Evolutionary conservation across 2,888 invertebrate genomes (phyloP), one percentile per base, ranked within the genome.

Genomic region (Adelphocoris suturalis): DNA sequence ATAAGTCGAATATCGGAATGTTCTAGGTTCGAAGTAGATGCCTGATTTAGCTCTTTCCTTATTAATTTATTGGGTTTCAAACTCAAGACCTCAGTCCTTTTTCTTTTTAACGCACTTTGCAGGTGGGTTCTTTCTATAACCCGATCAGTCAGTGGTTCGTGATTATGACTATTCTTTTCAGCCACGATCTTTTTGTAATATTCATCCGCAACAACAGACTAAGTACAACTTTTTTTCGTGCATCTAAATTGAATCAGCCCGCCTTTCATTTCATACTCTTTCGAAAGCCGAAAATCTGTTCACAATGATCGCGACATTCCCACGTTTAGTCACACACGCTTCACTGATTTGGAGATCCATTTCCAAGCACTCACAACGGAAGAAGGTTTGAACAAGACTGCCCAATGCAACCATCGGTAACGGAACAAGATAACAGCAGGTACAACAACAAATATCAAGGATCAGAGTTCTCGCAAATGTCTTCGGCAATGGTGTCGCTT

Each of bases 61-160:
- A 82, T 82, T 82, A 37, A 19, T 48, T 82, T 82, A 82, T 82
- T 82, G 48, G 82, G 82, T 82, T 82, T 82, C n/a, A 47, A 82
- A 82, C 48, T 14, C n/a, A 46, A 82, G 48, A 46, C 82, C 11
- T 82, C 48, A 7, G 52, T n/a, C 27, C 82, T 19, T 82, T 82
- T 82, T 16, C 82, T 3, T n/a, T n/a, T n/a, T n/a, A n/a, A n/a
- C n/a, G n/a, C n/a, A n/a, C 82, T 82, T 47, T 46, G 82, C 12
- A 82, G 82, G 52, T n/a, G n/a, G 82, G 82, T 13, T 47, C 82
- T 82, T 19, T 82, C 48, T 37, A 82, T n/a, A 82, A 48, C 82
- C 82, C 47, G 82, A 47, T 48, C 82, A 14, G 82, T 16, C 46
- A 82, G 14, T 7, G 82, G 82, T 47, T 82, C 82, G 52, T 82